These are phyloP conservation scores for Protomyctophum bolini DNA, from an alignment of 2,113 vertebrate species.

Conservation along the genomic window DNA sequence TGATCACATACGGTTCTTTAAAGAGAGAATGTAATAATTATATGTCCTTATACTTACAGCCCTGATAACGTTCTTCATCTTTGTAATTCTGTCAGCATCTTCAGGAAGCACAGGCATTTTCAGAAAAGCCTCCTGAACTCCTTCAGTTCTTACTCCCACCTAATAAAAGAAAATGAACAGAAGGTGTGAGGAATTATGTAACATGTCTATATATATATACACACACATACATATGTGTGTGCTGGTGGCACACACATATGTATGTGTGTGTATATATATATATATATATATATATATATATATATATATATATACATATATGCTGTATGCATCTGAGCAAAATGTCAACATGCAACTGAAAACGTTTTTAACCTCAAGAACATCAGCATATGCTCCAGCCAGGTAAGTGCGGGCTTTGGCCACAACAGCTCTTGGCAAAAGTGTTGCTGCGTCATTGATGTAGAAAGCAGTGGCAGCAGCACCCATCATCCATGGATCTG, in stretches of 20 bases:
- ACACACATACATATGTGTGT: too few species aligned
- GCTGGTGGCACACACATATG: too few species aligned
- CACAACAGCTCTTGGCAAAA: conserved; percentile 81
- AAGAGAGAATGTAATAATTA: background rate
- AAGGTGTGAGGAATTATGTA: too few species aligned
- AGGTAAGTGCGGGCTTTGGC: conserved; percentile 79
- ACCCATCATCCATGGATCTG: conserved; percentile 82
- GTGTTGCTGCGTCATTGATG: conserved; percentile 81
- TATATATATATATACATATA: too few species aligned
- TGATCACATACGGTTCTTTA: background rate
- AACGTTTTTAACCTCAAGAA: conserved; percentile 79
- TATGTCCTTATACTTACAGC: conserved; percentile 66
- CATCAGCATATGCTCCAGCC: conserved; percentile 79
- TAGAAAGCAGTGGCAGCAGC: conserved; percentile 78
- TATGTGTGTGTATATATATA: too few species aligned
- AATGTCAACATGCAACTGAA: too few species aligned
- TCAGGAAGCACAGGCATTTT: conserved; percentile 65
- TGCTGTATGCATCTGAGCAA: too few species aligned
- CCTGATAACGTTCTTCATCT: conserved; percentile 80
- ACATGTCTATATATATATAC: too few species aligned
- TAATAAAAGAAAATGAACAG: conserved; percentile 39
- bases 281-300: too few species aligned
- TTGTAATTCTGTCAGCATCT: conserved; percentile 75
- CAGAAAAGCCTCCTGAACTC: conserved; percentile 79
- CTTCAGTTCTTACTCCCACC: conserved; percentile 81